Evolutionary conservation across 2,888 invertebrate species (phyloP).

Genomic region (Cryptocephalus primarius): DNA sequence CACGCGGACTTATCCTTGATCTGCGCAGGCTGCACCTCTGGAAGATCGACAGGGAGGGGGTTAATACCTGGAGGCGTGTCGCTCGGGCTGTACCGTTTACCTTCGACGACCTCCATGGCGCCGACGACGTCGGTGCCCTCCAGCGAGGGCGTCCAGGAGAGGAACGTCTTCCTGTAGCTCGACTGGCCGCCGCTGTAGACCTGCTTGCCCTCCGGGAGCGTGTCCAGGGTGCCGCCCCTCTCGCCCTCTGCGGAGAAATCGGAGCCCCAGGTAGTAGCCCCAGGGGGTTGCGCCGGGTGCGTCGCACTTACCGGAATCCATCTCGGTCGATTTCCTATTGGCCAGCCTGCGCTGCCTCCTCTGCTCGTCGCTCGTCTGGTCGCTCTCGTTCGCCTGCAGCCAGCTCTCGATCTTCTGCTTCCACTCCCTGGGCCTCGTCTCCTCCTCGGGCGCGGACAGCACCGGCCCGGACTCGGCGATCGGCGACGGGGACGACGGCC

Average conservation of each 20-base stretch:
- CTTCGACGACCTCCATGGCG: constrained; percentile 79
- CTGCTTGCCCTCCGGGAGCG: constrained; percentile 61
- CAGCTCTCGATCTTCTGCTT: constrained; percentile 85
- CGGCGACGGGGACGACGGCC: constrained; percentile 58
- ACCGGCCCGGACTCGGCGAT: constrained; percentile 45
- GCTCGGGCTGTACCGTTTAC: constrained; percentile 38
- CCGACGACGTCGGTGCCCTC: constrained; percentile 75
- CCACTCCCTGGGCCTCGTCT: constrained; percentile 58
- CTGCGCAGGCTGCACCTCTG: constrained; percentile 57
- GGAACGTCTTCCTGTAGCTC: constrained; percentile 52
- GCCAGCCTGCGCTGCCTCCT: constrained; percentile 56
- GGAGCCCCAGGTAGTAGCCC: too few species aligned
- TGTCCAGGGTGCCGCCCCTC: constrained; percentile 60
- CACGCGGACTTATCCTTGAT: constrained; percentile 69
- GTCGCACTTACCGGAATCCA: constrained; percentile 58
- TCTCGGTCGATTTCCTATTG: constrained; percentile 70
- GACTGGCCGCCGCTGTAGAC: constrained; percentile 37
- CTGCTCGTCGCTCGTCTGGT: constrained; percentile 59
- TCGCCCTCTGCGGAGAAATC: constrained; percentile 62
- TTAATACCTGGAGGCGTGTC: too few species aligned
- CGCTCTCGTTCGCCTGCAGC: constrained; percentile 79
- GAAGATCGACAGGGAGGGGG: too few species aligned
- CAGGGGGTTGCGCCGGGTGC: neutral
- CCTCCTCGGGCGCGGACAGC: constrained; percentile 46
- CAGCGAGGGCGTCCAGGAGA: constrained; percentile 73